Evolutionary conservation across 2,797 vertebrate species (phyloP), one percentile per base, ranked within the genome.

Genomic region (Tragopan temminckii): DNA sequence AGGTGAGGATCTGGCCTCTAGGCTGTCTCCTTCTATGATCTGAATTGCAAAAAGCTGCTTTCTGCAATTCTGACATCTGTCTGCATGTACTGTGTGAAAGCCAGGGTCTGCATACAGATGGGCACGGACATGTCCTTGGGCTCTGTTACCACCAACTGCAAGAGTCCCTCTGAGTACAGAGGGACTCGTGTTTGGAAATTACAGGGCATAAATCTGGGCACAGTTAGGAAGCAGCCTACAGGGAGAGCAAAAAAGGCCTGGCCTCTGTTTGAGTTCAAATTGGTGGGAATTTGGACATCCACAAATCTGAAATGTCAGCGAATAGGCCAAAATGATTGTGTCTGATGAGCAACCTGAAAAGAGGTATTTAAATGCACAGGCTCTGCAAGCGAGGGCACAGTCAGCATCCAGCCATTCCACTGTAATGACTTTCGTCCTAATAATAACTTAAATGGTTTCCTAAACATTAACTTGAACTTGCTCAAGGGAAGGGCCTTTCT

Each of bases 401-500:
- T 67, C 72, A 91, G 57, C 70, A 52, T 95, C 85, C 7, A n/a
- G 85, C 90, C 90, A 84, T 85, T 88, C 80, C 74, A 81, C 40
- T 1, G 2, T 38, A 93, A 77, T 88, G 90, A 83, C 90, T 95
- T 90, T 92, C 63, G 70, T 93, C 90, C 95, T 77, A 96, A 85
- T 84, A 97, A 83, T 53, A 86, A 42, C 67, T 91, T 74, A 85
- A 96, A 94, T 84, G 85, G 63, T 92, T 95, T 91, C 79, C 70
- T 97, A 97, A 96, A 92, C 93, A 94, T 94, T 95, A 97, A 96
- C 95, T 94, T 89, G 85, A 92, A 95, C 85, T 97, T 92, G 93
- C 94, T 95, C 85, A 94, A 88, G 93, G 94, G 95, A 93, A 93
- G 69, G 85, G 90, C 87, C 85, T 89, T 95, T 88, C 90, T 87